These are phyloP conservation scores for Mesembrinibis cayennensis DNA, from an alignment of 2,113 vertebrate genomes.

Conservation along the genomic window DNA sequence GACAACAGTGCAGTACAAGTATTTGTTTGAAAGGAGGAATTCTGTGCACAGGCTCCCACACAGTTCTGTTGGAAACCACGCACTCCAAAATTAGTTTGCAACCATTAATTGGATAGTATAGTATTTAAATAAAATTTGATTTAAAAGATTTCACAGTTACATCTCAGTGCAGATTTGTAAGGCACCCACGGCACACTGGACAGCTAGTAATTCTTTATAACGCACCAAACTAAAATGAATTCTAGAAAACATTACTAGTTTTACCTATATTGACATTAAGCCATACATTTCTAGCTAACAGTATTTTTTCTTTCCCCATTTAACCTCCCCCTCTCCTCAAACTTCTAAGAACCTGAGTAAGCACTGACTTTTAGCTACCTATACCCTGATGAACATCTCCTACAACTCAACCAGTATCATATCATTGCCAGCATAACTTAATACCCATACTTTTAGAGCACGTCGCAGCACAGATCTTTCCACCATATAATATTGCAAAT, in stretches of 20 bases:
- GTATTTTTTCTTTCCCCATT: not conserved
- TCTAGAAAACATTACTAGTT: not conserved
- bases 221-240: not conserved
- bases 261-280: not conserved
- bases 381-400: not conserved
- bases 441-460: not conserved
- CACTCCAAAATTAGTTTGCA: not conserved
- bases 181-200: not conserved
- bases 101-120: not conserved
- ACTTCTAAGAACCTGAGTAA: not conserved
- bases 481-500: not conserved
- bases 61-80: not conserved
- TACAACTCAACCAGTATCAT: not conserved
- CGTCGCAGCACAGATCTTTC: not conserved
- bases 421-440: not conserved
- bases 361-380: not conserved
- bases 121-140: not conserved
- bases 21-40: not conserved
- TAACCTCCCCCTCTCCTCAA: not conserved
- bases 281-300: not conserved
- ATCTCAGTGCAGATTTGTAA: not conserved
- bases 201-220: not conserved
- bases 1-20: not conserved
- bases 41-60: not conserved
- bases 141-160: not conserved